Evolutionary conservation across 2,797 vertebrate genomes (phyloP), one percentile per base, ranked within the genome.

Genomic region (Salmo trutta): DNA sequence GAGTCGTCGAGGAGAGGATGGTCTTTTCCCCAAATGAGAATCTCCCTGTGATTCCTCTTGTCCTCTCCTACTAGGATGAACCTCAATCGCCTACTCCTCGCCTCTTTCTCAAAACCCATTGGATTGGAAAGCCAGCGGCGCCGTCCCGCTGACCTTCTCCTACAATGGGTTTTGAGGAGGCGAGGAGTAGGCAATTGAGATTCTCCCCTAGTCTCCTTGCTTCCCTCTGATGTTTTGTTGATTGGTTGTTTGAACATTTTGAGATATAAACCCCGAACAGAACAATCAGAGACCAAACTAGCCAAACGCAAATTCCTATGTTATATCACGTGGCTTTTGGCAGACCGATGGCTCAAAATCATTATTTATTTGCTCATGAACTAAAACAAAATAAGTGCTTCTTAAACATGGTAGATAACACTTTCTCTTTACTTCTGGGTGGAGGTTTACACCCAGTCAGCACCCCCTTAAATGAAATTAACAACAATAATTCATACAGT

Each of bases 381-480:
- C 27, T 17, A 47, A 47, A 47, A 12, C 41, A 24, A 33, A 67
- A 33, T 29, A 33, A 83, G 59, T 16, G 19, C 71, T 64, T 1
- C 10, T 47, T 36, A 64, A 47, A 47, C 10, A 64, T 12, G 3
- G 59, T 64, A 64, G 19, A 1, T 21, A 62, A 62, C 59, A 8
- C n/a, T 2, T 6, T 66, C 65, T 67, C 5, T 41, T 41, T 31
- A 5, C 65, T 67, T 24, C 6, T 3, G 59, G 59, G 5, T 14
- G 65, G 16, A 14, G 41, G 10, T 47, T 47, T 31, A 12, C n/a
- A 65, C 15, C 29, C 5, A 6, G 64, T 67, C 65, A 67, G 1
- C 29, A 29, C 29, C n/a, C 59, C 74, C 36, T 66, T n/a, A 0
- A 54, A 81, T 14, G 29, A 79, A 74, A 75, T 33, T 7, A 82